A percentile compares a stretch with the other conserved stretches of the same genome.
Evolutionary conservation across 2,888 invertebrate species (phyloP).

Genomic region (Theretra japonica): DNA sequence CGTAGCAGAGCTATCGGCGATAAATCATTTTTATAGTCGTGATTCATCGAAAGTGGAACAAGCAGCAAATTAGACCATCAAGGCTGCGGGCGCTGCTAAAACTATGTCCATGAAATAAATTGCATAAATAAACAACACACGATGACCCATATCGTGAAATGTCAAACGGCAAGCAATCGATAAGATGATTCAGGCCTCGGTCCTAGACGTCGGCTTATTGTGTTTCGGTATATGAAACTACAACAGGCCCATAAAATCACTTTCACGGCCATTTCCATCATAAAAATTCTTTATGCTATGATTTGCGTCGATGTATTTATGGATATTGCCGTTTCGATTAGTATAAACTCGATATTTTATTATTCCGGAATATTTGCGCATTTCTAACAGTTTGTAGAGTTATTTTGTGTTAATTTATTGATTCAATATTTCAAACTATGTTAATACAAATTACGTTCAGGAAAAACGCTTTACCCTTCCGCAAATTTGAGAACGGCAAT

Average conservation of each 20-base stretch:
- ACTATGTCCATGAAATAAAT: background rate
- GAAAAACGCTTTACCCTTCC: background rate
- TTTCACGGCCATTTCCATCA: slow-evolving; percentile 9
- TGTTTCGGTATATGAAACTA: slow-evolving; percentile 1
- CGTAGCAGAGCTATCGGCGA: background rate
- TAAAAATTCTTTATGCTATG: slow-evolving; percentile 5
- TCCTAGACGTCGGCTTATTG: slow-evolving; percentile 27
- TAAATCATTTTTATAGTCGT: background rate
- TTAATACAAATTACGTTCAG: background rate
- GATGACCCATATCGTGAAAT: slow-evolving; percentile 34
- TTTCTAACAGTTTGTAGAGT: background rate
- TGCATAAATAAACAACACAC: slow-evolving; percentile 29
- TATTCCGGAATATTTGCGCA: background rate
- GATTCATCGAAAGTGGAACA: slow-evolving; percentile 4
- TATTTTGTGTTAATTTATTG: background rate
- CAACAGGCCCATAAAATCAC: background rate
- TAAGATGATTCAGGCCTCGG: slow-evolving; percentile 33
- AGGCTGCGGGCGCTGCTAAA: background rate
- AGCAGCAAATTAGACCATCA: background rate
- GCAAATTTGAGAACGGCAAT: no score
- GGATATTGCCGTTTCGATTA: background rate
- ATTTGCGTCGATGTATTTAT: background rate
- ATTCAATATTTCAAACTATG: background rate
- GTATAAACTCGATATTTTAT: background rate
- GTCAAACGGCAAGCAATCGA: slow-evolving; percentile 33